Evolutionary conservation across 2,888 invertebrate genomes (phyloP).

Genomic region (Oscheius sp.): DNA sequence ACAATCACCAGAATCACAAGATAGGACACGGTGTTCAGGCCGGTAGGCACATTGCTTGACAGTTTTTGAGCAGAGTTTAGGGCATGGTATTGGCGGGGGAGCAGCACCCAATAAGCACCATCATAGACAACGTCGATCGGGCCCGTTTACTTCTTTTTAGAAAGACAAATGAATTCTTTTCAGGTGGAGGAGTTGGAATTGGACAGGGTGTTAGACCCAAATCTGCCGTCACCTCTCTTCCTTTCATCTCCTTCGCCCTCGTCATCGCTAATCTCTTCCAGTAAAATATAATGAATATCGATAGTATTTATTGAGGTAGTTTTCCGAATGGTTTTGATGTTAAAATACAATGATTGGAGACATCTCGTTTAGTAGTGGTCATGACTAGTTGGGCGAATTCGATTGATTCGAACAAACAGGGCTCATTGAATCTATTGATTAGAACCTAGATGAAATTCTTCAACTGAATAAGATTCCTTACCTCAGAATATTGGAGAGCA

Average conservation of each 20-base stretch:
- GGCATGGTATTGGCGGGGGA: constrained; percentile 27
- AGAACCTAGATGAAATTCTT: background rate
- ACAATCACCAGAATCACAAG: constrained; percentile 5
- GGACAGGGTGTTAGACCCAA: constrained; percentile 18
- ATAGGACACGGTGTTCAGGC: constrained; percentile 18
- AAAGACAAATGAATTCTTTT: background rate
- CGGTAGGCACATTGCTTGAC: constrained; percentile 12
- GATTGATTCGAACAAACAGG: background rate
- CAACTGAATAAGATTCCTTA: background rate
- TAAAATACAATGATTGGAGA: background rate
- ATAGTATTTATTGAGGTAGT: no score
- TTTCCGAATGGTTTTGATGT: background rate
- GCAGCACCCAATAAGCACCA: constrained; percentile 15
- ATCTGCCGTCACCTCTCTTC: background rate
- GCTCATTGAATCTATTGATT: background rate
- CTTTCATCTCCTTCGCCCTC: background rate
- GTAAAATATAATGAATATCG: no score
- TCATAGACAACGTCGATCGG: constrained; percentile 4
- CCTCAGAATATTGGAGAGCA: background rate
- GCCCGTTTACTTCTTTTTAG: background rate
- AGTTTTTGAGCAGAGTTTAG: background rate
- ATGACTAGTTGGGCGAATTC: background rate
- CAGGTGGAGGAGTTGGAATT: constrained; percentile 19
- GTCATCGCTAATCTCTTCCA: constrained; percentile 14
- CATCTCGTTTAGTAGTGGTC: background rate